A percentile compares a stretch with the other conserved stretches of the same genome.
Conservation (phyloP, 2,797 vertebrate species). For the Pipistrellus nathusii region DNA sequence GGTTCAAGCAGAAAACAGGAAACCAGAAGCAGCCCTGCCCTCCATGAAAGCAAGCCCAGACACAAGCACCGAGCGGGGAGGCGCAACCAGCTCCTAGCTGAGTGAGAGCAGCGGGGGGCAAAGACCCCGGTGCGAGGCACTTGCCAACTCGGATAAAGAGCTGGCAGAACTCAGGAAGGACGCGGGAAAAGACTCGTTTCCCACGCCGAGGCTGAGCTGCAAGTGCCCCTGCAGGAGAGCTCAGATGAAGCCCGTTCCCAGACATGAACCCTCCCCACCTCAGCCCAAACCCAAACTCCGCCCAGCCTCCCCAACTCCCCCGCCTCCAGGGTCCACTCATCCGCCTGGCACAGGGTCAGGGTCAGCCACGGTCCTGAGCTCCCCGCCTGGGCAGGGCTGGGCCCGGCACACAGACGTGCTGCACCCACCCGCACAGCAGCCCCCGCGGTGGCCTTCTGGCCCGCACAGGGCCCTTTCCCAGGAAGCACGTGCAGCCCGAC, state of each 20-base stretch:
- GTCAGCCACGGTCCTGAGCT: not conserved
- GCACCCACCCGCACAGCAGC: not conserved
- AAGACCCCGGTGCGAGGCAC: not conserved
- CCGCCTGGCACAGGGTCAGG: not conserved
- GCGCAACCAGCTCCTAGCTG: fast-evolving
- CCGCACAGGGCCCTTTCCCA: not conserved
- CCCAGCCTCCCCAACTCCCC: not conserved
- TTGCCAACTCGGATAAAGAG: not conserved
- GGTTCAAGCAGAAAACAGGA: fast-evolving
- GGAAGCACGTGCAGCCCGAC: too few relatives aligned
- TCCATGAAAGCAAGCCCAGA: fast-evolving
- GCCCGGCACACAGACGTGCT: fast-evolving
- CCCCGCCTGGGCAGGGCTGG: not conserved
- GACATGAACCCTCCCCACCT: too few relatives aligned
- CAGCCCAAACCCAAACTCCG: too few relatives aligned
- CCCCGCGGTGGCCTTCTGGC: too few relatives aligned
- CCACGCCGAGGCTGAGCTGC: not conserved
- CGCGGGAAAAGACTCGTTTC: fast-evolving
- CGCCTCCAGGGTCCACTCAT: not conserved
- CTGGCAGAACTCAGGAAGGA: not conserved
- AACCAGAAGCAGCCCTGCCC: not conserved
- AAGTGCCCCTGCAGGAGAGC: fast-evolving
- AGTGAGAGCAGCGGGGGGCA: fast-evolving
- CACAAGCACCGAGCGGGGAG: not conserved
- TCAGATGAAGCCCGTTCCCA: not conserved